A percentile compares a stretch with the other conserved stretches of the same genome.
phyloP scores from a whole-genome alignment of 1,140 invertebrate genomes.

The Aethina tumida region DNA sequence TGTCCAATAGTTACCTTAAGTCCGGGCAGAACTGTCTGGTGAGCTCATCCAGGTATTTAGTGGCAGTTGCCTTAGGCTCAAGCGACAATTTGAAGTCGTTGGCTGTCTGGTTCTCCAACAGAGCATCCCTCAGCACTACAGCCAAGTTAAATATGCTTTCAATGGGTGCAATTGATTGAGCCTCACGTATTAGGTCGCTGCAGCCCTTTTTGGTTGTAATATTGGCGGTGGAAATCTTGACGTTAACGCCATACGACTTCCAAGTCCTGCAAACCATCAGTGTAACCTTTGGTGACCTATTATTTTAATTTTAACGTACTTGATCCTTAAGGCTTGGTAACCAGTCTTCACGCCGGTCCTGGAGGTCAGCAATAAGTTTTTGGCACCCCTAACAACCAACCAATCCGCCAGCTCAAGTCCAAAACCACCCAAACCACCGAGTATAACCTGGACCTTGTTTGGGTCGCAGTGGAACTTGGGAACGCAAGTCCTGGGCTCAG shows the following conservation, averaged over 20 bases:
- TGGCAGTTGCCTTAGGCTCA: constrained; percentile 40
- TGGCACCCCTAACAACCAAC: constrained; percentile 70
- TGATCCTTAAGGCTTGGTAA: constrained; percentile 60
- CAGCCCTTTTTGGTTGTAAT: constrained; percentile 39
- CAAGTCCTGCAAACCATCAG: constrained; percentile 35
- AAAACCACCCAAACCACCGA: constrained; percentile 80
- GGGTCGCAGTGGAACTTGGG: constrained; percentile 25
- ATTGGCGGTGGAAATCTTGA: constrained; percentile 41
- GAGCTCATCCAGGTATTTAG: constrained; percentile 39
- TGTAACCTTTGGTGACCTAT: neutral
- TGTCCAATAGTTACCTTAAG: constrained; percentile 33
- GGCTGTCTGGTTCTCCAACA: constrained; percentile 43
- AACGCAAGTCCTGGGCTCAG: too few species aligned
- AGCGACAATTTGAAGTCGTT: constrained; percentile 40
- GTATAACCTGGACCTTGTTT: constrained; percentile 46
- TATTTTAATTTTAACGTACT: constrained; percentile 32
- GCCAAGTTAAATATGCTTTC: constrained; percentile 75
- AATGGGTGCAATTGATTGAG: constrained; percentile 49
- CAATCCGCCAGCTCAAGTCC: constrained; percentile 85
- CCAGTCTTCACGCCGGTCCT: constrained; percentile 66
- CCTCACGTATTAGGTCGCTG: constrained; percentile 46
- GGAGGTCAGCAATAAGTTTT: constrained; percentile 69
- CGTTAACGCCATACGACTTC: constrained; percentile 42
- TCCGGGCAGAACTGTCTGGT: constrained; percentile 42
- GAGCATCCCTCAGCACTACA: constrained; percentile 45